Conservation (phyloP, 2,888 invertebrate species). For the Hirtodrosophila histrioides region DNA sequence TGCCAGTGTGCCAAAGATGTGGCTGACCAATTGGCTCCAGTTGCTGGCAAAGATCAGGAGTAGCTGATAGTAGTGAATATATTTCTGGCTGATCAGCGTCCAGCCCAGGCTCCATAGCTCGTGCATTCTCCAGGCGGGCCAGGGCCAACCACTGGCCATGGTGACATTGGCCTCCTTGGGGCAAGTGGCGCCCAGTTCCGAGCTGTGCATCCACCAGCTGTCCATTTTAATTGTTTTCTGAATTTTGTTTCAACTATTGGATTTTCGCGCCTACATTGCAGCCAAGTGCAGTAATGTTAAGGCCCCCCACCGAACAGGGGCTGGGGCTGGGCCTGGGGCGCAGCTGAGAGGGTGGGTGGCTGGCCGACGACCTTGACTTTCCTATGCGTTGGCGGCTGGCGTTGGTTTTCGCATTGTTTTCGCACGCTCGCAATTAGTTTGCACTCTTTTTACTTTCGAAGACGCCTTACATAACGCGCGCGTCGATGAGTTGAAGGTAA, state of each 20-base stretch:
- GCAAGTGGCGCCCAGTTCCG: conserved; percentile 43
- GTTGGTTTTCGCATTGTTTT: conserved; percentile 53
- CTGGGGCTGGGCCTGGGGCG: background rate
- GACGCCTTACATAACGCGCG: conserved; percentile 64
- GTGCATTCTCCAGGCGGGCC: background rate
- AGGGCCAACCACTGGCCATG: conserved; percentile 9
- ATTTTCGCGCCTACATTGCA: conserved; percentile 59
- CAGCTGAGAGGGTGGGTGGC: background rate
- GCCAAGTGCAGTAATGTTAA: conserved; percentile 37
- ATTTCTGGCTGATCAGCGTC: conserved; percentile 30
- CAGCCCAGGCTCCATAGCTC: conserved; percentile 38
- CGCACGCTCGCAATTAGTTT: conserved; percentile 30
- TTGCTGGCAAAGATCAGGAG: conserved; percentile 31
- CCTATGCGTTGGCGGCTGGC: conserved; percentile 53
- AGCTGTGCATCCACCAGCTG: conserved; percentile 53
- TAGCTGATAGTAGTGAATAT: conserved; percentile 39
- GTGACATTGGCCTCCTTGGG: conserved; percentile 64
- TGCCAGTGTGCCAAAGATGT: conserved; percentile 46
- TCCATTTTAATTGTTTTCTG: conserved; percentile 39
- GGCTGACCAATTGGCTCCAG: conserved; percentile 17
- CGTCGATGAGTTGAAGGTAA: conserved; percentile 49
- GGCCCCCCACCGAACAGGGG: conserved; percentile 1
- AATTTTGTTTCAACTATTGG: conserved; percentile 25
- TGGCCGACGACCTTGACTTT: conserved; percentile 71
- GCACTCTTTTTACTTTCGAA: conserved; percentile 32